Evolutionary conservation across 2,113 vertebrate genomes (phyloP).

Genomic region (Bubo bubo): DNA sequence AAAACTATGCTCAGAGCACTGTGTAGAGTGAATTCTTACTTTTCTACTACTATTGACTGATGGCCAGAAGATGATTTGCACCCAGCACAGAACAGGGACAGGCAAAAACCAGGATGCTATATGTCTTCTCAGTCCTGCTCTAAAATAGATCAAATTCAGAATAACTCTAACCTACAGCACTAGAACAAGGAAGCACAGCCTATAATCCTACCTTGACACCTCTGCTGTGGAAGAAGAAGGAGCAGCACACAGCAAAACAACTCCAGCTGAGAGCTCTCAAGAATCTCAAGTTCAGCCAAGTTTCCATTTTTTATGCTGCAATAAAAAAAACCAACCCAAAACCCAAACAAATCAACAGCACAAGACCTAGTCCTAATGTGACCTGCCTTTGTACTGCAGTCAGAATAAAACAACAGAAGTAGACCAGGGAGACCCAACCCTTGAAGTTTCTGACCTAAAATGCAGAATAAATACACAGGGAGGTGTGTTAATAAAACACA

Average conservation of each 20-base stretch:
- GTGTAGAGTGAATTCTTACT: neutral
- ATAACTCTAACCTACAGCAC: neutral
- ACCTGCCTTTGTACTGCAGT: neutral
- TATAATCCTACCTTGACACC: neutral
- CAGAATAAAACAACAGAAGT: neutral
- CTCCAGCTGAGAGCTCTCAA: neutral
- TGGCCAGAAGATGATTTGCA: neutral
- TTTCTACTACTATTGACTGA: neutral
- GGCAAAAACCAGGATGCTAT: neutral
- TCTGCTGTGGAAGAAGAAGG: neutral
- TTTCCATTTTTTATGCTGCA: neutral
- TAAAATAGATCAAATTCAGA: neutral
- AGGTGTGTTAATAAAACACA: slow-evolving; percentile 51
- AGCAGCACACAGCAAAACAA: neutral
- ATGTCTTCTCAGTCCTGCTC: neutral
- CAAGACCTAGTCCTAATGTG: neutral
- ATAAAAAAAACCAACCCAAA: neutral
- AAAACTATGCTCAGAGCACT: neutral
- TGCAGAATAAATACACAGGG: neutral
- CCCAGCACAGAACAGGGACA: neutral
- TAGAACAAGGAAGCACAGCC: neutral
- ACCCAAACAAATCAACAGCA: neutral
- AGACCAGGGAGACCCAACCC: neutral
- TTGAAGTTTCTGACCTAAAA: slow-evolving; percentile 2
- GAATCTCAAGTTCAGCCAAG: neutral